Evolutionary conservation across 2,797 vertebrate genomes (phyloP), one percentile per base, ranked within the genome.

Genomic region (Gastrophryne carolinensis): DNA sequence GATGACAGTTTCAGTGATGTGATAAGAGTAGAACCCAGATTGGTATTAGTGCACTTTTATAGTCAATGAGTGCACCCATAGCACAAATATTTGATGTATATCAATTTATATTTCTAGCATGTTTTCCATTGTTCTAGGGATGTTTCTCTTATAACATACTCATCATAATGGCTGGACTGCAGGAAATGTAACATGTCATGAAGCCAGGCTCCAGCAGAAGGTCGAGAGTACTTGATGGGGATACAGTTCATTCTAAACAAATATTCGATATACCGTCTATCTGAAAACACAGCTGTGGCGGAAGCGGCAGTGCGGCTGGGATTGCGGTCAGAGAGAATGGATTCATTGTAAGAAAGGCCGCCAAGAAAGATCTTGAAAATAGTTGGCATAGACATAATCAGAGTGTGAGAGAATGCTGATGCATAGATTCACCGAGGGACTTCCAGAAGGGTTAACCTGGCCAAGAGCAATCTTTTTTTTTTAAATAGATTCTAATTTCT

Each of bases 211-310:
- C 49, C 64, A 11, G 24, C 35, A 27, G 53, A 49, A 54, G 23
- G 34, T 15, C 34, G 19, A 62, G 58, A 3, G 24, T 39, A 23
- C 29, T 26, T 8, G 47, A 24, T 53, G 64, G 44, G 29, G 17
- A 61, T 32, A 39, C 49, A 23, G 30, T 34, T 73, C 47, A 44
- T 56, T 13, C 50, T 56, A 65, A 32, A 62, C 34, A 73, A 73
- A 73, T 64, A 56, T 73, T 56, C 44, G 24, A 65, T 56, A 29
- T 54, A 65, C 27, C 24, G 35, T 64, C 65, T 65, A 73, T 73
- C 58, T 73, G 8, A 32, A 30, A 65, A 44, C 35, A 54, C 71
- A 73, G 71, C 71, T 73, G 60, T 61, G 56, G 15, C 53, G 50
- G 50, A 73, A 64, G 50, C 26, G 5, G 29, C 56, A 37, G 35